Percentiles rank a stretch among this genome's conserved stretches.
phyloP scores from a whole-genome alignment of 1,140 invertebrate genomes.

The Sesamia nonagrioides region DNA sequence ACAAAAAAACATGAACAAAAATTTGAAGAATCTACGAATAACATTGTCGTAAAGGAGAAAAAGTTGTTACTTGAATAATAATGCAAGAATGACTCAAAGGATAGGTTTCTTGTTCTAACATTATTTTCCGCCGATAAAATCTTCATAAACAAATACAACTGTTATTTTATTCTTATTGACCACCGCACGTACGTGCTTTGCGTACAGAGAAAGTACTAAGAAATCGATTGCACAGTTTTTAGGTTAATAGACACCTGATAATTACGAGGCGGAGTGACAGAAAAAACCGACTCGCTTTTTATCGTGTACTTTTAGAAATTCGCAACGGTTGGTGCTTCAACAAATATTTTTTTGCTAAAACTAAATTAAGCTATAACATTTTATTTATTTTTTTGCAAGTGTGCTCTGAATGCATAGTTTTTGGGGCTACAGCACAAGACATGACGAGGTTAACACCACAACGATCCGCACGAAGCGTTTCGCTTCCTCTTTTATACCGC shows the following conservation, averaged over 20 bases:
- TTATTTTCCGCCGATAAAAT: not conserved
- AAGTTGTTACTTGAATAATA: not conserved
- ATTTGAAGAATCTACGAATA: no score
- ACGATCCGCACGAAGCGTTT: no score
- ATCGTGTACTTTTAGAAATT: conserved; percentile 46
- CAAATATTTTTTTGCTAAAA: conserved; percentile 37
- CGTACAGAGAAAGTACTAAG: conserved; percentile 50
- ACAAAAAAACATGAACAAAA: no score
- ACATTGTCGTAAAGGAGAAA: no score
- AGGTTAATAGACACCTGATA: conserved; percentile 47
- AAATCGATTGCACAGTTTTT: conserved; percentile 51
- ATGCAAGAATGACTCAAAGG: not conserved
- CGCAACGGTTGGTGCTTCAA: conserved; percentile 41
- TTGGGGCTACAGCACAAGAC: conserved; percentile 6
- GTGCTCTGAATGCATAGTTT: conserved; percentile 27
- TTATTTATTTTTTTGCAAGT: not conserved
- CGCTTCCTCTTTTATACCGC: no score
- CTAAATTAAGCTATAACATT: conserved; percentile 39
- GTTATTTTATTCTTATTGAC: conserved; percentile 13
- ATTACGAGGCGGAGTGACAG: conserved; percentile 47
- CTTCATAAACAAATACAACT: conserved; percentile 11
- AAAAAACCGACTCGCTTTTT: conserved; percentile 49
- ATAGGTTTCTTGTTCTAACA: not conserved
- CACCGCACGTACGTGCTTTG: conserved; percentile 12
- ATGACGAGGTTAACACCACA: no score